Percentiles rank a stretch among this genome's conserved stretches.
Conservation (phyloP, 2,797 vertebrate genomes). For the Mallotus villosus region DNA sequence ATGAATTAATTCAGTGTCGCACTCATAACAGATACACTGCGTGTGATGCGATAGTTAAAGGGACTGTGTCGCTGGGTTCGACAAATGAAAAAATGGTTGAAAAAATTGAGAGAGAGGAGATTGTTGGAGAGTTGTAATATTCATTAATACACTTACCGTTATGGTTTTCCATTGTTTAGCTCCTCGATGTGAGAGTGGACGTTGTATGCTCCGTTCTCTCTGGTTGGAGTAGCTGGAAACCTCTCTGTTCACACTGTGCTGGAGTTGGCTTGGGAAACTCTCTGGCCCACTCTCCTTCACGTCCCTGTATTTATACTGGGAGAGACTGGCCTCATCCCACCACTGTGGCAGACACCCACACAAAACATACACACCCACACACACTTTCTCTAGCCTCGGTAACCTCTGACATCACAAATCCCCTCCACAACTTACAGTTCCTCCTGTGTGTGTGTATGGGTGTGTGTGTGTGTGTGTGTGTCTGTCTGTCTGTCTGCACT, state of each 20-base stretch:
- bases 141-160: constrained; percentile 36
- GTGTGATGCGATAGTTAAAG: neutral
- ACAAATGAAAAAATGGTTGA: neutral
- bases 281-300: constrained; percentile 29
- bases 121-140: neutral
- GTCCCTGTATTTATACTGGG: constrained; percentile 60
- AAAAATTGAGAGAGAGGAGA: neutral
- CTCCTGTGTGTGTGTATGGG: neutral
- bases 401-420: constrained; percentile 59
- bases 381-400: constrained; percentile 26
- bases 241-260: constrained; percentile 17
- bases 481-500: constrained; percentile 16
- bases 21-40: constrained; percentile 19
- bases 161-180: constrained; percentile 28
- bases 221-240: neutral
- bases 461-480: constrained; percentile 6
- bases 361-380: constrained; percentile 27
- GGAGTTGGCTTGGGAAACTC: constrained; percentile 5
- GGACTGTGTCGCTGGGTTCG: neutral
- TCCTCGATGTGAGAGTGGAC: neutral
- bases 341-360: constrained; percentile 22
- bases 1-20: constrained; percentile 27
- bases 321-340: constrained; percentile 43
- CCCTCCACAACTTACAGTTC: neutral
- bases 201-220: neutral